Percentiles rank a stretch among this genome's conserved stretches.
These are phyloP conservation scores for Aporophyla lueneburgensis DNA, from an alignment of 2,888 invertebrate species.

Conservation along the genomic window DNA sequence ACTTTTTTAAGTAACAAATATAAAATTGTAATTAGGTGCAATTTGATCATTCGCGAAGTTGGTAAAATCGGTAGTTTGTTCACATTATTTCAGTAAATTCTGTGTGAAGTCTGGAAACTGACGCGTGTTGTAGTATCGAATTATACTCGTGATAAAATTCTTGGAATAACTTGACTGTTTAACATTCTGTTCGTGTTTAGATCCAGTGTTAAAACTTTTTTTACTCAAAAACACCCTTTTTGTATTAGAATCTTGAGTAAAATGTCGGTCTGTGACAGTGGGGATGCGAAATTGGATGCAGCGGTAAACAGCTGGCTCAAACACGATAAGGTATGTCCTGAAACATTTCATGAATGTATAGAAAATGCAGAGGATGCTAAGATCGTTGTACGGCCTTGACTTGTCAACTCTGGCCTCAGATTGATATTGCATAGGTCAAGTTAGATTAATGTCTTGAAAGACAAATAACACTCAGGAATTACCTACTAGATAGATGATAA, in stretches of 20 bases:
- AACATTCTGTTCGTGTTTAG: background rate
- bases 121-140: slow-evolving; percentile 10
- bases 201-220: slow-evolving; percentile 19
- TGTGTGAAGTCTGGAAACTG: slow-evolving; percentile 28
- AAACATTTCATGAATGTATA: slow-evolving; percentile 10
- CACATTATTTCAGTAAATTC: slow-evolving; percentile 47
- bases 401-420: slow-evolving; percentile 16
- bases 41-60: slow-evolving; percentile 42
- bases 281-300: slow-evolving; percentile 90
- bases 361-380: slow-evolving; percentile 5
- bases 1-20: background rate
- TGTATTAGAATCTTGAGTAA: slow-evolving; percentile 37
- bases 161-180: slow-evolving; percentile 14
- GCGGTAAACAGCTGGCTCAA: slow-evolving; percentile 94
- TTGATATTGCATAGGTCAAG: slow-evolving; percentile 28
- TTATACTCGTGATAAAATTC: slow-evolving; percentile 7
- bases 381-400: slow-evolving; percentile 21
- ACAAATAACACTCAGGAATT: background rate
- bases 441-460: slow-evolving; percentile 9
- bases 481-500: background rate
- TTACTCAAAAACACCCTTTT: slow-evolving; percentile 3
- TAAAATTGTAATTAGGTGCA: slow-evolving; percentile 12
- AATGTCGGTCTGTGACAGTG: slow-evolving; percentile 84
- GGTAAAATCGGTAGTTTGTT: slow-evolving; percentile 40
- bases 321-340: slow-evolving; percentile 92